A percentile compares a stretch with the other conserved stretches of the same genome.
Conservation (phyloP, 1,140 invertebrate species). For the Wiebesia pumilae region DNA sequence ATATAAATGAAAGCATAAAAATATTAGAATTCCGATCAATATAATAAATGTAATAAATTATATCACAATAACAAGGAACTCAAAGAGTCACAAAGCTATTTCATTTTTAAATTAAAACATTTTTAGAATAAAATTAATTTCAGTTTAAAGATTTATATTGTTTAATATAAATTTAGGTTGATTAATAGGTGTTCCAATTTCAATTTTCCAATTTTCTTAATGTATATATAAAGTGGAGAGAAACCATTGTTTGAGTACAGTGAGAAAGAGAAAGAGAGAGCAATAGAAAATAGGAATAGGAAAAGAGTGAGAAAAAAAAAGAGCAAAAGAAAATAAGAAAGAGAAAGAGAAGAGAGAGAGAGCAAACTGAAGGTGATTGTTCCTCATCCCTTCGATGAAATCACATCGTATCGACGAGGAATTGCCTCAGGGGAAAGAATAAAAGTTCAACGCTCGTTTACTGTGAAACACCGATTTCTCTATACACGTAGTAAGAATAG, state of each 20-base stretch:
- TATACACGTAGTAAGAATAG: neutral
- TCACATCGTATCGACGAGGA: conserved; percentile 40
- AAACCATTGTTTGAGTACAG: neutral
- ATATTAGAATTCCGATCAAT: no score
- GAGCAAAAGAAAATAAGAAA: conserved; percentile 16
- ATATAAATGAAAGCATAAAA: no score
- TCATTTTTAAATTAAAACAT: no score
- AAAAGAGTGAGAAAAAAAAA: neutral
- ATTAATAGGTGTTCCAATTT: conserved; percentile 15
- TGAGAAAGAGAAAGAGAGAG: neutral
- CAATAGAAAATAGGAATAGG: neutral
- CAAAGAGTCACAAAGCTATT: no score
- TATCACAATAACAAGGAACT: no score
- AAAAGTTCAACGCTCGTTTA: conserved; percentile 48
- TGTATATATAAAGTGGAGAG: neutral
- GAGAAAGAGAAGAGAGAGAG: conserved; percentile 25
- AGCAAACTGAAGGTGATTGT: conserved; percentile 28
- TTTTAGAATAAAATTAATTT: no score
- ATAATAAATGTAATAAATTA: no score
- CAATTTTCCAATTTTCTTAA: conserved; percentile 29
- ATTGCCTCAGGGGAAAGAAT: conserved; percentile 19
- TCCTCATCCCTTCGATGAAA: conserved; percentile 26
- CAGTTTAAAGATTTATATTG: no score
- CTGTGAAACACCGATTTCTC: conserved; percentile 39
- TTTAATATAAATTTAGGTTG: no score